Base-by-base conservation (phyloP, 2,113 vertebrate genomes). In the Carassius gibelio region DNA sequence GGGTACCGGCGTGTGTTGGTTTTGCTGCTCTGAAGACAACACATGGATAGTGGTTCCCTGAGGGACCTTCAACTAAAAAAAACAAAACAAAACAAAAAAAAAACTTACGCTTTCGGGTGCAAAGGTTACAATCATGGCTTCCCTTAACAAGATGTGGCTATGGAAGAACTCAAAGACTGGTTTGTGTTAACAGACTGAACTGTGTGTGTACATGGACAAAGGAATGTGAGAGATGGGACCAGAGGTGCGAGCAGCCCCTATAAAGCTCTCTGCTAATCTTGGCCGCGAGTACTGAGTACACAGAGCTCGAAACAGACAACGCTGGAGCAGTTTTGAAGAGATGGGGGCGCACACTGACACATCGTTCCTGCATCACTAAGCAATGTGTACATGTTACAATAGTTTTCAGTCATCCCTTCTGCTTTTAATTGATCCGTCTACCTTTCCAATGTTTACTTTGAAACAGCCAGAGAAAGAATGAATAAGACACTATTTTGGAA, bases 251-350 rank as follows among this genome's bases (percentile, higher is more conserved):
- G 90, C 88, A 90, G 88, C 91, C 89, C 90, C 90, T 64, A 89
- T 78, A 87, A 92, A 92, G 91, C 91, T 90, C 88, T 87, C 26
- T 78, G 55, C 81, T 93, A 91, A 92, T 93, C 90, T 90, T 90
- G 80, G 88, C 89, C 8, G 81, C 88, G 84, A 85, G 88, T 69
- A 42, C 48, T 57, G 23, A 89, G 82, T 74, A 79, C 59, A 88
- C 75, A 86, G 34, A 69, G 17, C 17, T 59, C 15, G 19, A 64
- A 36, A 83, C n/a, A 82, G 64, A 81, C 82, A 52, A 57, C 8
- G 38, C 59, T 80, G 26, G 34, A 52, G 30, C 50, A 61, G 59
- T 14, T 14, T 85, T 66, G 52, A 62, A 19, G 57, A 75, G 72
- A 66, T 72, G 61, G 45, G 59, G 57, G 57, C 19, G 6, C 14